phyloP scores from a whole-genome alignment of 2,888 invertebrate genomes.

The Lypha dubia region DNA sequence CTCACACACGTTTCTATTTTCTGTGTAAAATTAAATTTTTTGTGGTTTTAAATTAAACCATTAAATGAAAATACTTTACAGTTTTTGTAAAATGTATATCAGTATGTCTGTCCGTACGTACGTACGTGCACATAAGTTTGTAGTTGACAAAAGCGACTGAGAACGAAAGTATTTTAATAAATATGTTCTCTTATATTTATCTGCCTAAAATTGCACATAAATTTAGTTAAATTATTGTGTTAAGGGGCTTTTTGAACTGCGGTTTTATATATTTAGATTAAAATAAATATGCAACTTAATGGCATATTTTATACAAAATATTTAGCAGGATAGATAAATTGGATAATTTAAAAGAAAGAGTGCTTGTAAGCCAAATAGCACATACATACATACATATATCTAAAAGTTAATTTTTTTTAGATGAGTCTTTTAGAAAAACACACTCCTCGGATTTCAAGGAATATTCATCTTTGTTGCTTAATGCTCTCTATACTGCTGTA shows the following conservation, averaged over 20 bases:
- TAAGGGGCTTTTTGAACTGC: background rate
- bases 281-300: background rate
- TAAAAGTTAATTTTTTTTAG: too few species aligned
- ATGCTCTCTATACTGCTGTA: too few species aligned
- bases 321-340: background rate
- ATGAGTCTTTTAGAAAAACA: too few species aligned
- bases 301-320: background rate
- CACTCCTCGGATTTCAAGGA: too few species aligned
- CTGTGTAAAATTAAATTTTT: background rate
- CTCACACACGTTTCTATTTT: background rate
- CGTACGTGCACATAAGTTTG: background rate
- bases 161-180: background rate
- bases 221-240: slow-evolving; percentile 33
- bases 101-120: background rate
- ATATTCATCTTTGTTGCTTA: too few species aligned
- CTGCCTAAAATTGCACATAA: slow-evolving; percentile 33
- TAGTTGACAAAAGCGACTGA: too few species aligned
- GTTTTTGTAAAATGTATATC: background rate
- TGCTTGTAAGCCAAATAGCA: too few species aligned
- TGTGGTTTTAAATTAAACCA: slow-evolving; percentile 38
- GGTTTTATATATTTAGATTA: background rate
- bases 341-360: background rate
- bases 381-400: too few species aligned
- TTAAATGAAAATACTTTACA: slow-evolving; percentile 30
- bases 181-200: slow-evolving; percentile 21